phyloP scores from a whole-genome alignment of 2,888 invertebrate genomes.

The Caenorhabditis drosophilae region DNA sequence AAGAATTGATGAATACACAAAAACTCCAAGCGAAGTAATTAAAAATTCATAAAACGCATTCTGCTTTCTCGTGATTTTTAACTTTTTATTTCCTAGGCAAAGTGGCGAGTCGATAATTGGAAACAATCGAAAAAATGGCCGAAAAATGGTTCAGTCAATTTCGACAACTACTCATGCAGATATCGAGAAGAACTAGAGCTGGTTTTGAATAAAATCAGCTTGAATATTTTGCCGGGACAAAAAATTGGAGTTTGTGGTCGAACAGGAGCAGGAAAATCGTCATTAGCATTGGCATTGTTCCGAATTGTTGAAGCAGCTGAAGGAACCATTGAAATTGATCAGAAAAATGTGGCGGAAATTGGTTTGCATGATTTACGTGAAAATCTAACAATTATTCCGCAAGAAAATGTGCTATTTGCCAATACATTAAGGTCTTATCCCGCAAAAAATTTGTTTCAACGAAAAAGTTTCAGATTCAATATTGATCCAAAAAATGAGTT shows the following conservation, averaged over 20 bases:
- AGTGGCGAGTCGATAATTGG: slow-evolving; percentile 33
- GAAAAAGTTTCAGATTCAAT: slow-evolving; percentile 78
- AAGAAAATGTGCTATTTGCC: slow-evolving; percentile 39
- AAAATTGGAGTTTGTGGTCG: slow-evolving; percentile 73
- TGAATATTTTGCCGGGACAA: slow-evolving; percentile 73
- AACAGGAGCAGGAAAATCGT: slow-evolving; percentile 70
- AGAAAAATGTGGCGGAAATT: slow-evolving; percentile 70
- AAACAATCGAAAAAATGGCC: slow-evolving; percentile 47
- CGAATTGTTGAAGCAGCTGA: slow-evolving; percentile 64
- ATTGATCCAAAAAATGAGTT: slow-evolving; percentile 83
- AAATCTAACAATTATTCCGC: slow-evolving; percentile 80
- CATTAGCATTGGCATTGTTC: slow-evolving; percentile 67
- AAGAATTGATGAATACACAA: slow-evolving; percentile 72
- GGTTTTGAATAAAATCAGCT: slow-evolving; percentile 71
- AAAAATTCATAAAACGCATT: neutral
- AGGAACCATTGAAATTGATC: slow-evolving; percentile 64
- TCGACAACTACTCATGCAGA: slow-evolving; percentile 44
- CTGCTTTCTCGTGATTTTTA: too few species aligned
- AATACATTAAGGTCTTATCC: slow-evolving; percentile 23
- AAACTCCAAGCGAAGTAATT: slow-evolving; percentile 53
- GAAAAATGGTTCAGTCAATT: slow-evolving; percentile 35
- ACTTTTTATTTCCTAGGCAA: too few species aligned
- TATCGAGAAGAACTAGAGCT: slow-evolving; percentile 81
- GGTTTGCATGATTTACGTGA: slow-evolving; percentile 86
- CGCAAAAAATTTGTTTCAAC: neutral